Evolutionary conservation across 1,140 invertebrate species (phyloP), one percentile per base, ranked within the genome.

Genomic region (Vanessa atalanta): DNA sequence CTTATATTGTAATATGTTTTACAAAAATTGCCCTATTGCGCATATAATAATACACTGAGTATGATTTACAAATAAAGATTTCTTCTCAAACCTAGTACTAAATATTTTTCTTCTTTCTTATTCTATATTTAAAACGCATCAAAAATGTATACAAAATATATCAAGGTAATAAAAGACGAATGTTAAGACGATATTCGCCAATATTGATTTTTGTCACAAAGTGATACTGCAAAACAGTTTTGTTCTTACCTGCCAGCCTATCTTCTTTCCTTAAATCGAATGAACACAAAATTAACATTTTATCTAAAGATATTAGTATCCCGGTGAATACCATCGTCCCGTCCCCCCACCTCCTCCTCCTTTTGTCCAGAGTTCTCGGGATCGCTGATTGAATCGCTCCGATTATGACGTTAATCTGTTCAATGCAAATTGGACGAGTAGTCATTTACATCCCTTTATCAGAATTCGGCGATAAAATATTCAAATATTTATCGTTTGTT

Each of bases 361-460:
- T 79, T 80, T 82, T 84, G 88, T 85, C 88, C 88, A 85, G 83
- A 82, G 87, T 85, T 85, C 83, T 79, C 81, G 78, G 83, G 81
- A 89, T 89, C 84, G 81, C 89, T 92, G 90, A 92, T 92, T 91
- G 90, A 92, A 92, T 92, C 88, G 87, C 81, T 78, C 85, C 87
- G 90, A 92, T 92, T 92, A 92, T 92, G 88, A 92, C 89, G 88
- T 92, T 92, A 92, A 92, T 92, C 90, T 91, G 88, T 90, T 90
- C 88, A 87, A 91, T 90, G 90, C 88, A 92, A 92, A 92, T 91
- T 91, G 89, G 85, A 92, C 88, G 87, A 88, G 85, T 86, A 92
- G 88, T 89, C 87, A 90, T 92, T 92, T 90, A 90, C 90, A 90
- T 92, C 88, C 85, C 87, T 90, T 90, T 92, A 90, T 88, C 88